These are phyloP conservation scores for Neelides sp. DNA, from an alignment of 1,140 invertebrate genomes.

Conservation along the genomic window DNA sequence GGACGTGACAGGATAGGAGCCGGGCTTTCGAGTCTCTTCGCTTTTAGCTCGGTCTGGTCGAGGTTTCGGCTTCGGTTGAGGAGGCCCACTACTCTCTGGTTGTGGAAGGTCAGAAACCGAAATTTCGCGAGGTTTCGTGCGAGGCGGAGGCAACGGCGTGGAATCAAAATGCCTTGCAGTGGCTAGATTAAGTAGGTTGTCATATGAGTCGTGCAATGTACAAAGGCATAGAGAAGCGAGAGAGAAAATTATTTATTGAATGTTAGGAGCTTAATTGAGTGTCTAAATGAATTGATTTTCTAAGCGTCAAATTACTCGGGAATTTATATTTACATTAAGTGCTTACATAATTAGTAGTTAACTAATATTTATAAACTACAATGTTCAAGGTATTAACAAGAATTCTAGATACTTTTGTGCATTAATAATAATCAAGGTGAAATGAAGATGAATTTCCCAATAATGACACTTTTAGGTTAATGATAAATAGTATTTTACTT, in stretches of 20 bases:
- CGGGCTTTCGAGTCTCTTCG: slow-evolving; percentile 1
- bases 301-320: slow-evolving; percentile 3
- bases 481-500: no score
- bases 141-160: slow-evolving; percentile 6
- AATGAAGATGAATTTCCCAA: no score
- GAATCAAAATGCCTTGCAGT: slow-evolving; percentile 2
- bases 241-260: no score
- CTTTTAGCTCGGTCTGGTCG: slow-evolving; percentile 5
- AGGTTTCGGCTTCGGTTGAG: slow-evolving; percentile 21
- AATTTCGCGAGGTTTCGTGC: slow-evolving; percentile 19
- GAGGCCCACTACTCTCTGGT: background rate
- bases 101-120: no score
- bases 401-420: no score
- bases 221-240: slow-evolving; percentile 2
- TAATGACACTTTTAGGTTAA: no score
- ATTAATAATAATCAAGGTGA: no score
- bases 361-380: no score
- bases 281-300: background rate
- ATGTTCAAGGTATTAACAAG: no score
- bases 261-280: no score
- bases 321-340: no score
- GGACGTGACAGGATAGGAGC: background rate
- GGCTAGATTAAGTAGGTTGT: slow-evolving; percentile 3
- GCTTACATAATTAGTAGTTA: no score
- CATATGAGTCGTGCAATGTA: background rate